Conservation (phyloP, 2,888 invertebrate genomes). For the Acrobasis suavella region DNA sequence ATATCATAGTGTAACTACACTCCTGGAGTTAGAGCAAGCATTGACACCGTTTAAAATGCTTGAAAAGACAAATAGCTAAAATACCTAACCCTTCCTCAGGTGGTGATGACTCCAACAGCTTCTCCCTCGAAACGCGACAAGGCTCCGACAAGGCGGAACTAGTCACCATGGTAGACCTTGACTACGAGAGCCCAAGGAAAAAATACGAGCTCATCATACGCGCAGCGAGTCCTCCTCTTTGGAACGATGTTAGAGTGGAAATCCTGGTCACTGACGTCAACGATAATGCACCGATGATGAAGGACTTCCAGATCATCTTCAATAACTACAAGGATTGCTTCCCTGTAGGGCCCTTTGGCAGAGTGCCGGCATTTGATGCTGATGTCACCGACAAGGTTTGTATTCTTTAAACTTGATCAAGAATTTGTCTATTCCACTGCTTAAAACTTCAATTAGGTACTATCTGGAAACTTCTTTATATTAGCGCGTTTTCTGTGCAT, state of each 20-base stretch:
- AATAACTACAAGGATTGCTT: slow-evolving; percentile 97
- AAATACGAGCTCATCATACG: slow-evolving; percentile 93
- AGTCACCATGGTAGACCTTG: slow-evolving; percentile 94
- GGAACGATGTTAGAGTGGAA: slow-evolving; percentile 94
- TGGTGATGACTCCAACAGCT: slow-evolving; percentile 94
- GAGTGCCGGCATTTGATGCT: slow-evolving; percentile 96
- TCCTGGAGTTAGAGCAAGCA: too few species aligned
- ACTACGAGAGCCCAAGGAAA: slow-evolving; percentile 97
- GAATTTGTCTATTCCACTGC: too few species aligned
- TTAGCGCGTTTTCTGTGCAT: too few species aligned
- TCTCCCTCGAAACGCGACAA: slow-evolving; percentile 90
- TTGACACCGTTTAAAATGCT: too few species aligned
- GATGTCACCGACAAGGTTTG: slow-evolving; percentile 92
- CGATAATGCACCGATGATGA: slow-evolving; percentile 95
- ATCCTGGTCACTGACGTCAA: slow-evolving; percentile 96
- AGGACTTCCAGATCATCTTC: slow-evolving; percentile 96
- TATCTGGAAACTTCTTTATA: too few species aligned
- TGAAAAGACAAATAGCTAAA: neutral
- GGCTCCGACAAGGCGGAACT: slow-evolving; percentile 94
- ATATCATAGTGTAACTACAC: too few species aligned
- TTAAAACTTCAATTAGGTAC: too few species aligned
- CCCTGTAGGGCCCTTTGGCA: slow-evolving; percentile 94
- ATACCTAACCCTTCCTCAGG: slow-evolving; percentile 61
- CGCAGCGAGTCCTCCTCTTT: slow-evolving; percentile 94
- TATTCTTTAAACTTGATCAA: neutral